A percentile compares a stretch with the other conserved stretches of the same genome.
These are phyloP conservation scores for Magallana angulata DNA, from an alignment of 1,140 invertebrate genomes.

Conservation along the genomic window DNA sequence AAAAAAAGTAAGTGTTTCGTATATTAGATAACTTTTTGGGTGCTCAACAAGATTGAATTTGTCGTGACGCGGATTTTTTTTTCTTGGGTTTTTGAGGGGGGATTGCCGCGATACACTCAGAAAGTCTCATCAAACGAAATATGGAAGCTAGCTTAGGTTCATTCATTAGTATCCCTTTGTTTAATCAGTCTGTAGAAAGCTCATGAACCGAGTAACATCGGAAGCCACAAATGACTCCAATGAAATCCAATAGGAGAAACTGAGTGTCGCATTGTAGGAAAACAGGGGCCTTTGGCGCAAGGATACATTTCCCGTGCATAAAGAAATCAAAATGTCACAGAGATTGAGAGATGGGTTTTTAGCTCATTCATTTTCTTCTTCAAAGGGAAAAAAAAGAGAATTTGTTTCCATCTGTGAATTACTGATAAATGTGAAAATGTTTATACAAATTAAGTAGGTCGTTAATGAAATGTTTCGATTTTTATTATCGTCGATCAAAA, in stretches of 20 bases:
- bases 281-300: background rate
- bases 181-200: constrained; percentile 16
- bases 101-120: too few species aligned
- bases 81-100: too few species aligned
- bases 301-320: background rate
- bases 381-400: too few species aligned
- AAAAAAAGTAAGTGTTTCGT: too few species aligned
- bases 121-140: too few species aligned
- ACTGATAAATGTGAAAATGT: background rate
- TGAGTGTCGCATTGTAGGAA: background rate
- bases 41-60: too few species aligned
- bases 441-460: constrained; percentile 24
- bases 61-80: too few species aligned
- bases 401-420: background rate
- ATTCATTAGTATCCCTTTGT: background rate
- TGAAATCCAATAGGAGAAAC: background rate
- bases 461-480: constrained; percentile 1
- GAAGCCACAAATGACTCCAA: background rate
- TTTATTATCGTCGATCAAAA: constrained; percentile 11
- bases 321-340: background rate
- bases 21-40: too few species aligned
- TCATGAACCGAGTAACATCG: background rate
- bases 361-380: too few species aligned
- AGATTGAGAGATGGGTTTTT: background rate
- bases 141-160: too few species aligned